Conservation (phyloP, 2,797 vertebrate genomes). For the Alfaro cultratus region DNA sequence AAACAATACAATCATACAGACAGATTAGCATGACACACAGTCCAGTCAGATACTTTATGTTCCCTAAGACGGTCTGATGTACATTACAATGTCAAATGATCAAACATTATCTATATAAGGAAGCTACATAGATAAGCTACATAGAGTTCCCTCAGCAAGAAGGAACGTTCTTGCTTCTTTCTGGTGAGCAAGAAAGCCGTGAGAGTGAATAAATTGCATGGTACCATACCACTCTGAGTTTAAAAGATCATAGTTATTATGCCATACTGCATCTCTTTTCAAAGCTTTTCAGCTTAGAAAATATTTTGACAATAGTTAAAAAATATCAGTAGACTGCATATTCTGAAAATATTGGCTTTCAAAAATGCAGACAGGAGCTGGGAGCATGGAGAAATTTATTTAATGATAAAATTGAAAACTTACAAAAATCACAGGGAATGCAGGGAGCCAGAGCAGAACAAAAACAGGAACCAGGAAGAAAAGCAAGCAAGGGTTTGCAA, state of each 20-base stretch:
- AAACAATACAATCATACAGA: neutral
- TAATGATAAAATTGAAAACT: neutral
- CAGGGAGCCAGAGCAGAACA: too few relatives aligned
- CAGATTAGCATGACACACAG: neutral
- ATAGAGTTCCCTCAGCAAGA: too few relatives aligned
- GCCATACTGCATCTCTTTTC: neutral
- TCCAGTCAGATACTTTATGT: neutral
- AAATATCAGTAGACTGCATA: neutral
- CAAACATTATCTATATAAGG: neutral
- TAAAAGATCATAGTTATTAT: neutral
- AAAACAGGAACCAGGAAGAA: too few relatives aligned
- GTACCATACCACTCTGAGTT: neutral
- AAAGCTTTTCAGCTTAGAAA: neutral
- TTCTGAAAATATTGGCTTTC: neutral
- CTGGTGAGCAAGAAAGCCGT: neutral
- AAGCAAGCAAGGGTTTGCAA: too few relatives aligned
- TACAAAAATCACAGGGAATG: too few relatives aligned
- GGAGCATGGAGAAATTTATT: too few relatives aligned
- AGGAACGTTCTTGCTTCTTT: too few relatives aligned
- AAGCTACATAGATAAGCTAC: neutral
- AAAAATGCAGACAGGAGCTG: neutral
- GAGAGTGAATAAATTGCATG: neutral
- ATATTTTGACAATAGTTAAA: neutral
- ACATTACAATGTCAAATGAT: neutral
- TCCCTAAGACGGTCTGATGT: neutral